phyloP scores from a whole-genome alignment of 2,113 vertebrate genomes.

The Xiphorhynchus elegans region DNA sequence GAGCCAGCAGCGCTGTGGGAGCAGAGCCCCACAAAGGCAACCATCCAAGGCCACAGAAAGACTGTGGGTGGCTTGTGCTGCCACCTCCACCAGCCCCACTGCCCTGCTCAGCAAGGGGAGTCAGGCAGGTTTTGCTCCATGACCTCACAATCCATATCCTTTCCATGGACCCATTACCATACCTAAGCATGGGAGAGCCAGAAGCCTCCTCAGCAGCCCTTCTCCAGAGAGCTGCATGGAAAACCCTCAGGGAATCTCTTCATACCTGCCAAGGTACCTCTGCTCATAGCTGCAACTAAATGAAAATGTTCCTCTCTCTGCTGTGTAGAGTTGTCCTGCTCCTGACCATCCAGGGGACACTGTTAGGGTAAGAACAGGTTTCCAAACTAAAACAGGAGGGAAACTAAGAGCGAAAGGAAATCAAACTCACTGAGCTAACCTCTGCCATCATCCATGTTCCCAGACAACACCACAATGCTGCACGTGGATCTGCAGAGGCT shows the following conservation, averaged over 20 bases:
- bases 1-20: neutral
- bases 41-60: neutral
- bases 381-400: neutral
- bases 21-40: neutral
- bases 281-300: rapidly evolving
- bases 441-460: neutral
- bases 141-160: neutral
- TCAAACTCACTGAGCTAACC: neutral
- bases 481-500: neutral
- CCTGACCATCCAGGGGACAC: neutral
- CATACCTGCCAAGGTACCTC: neutral
- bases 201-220: neutral
- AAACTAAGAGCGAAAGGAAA: neutral
- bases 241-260: neutral
- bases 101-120: neutral
- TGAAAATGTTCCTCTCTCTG: neutral
- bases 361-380: neutral
- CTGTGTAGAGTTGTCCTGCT: neutral
- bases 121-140: neutral
- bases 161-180: neutral
- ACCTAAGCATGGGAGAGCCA: neutral
- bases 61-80: rapidly evolving
- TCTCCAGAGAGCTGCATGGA: neutral
- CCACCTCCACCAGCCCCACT: neutral
- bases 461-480: neutral